Base-by-base conservation (phyloP, 2,113 vertebrate species). In the Thryonomys swinderianus region DNA sequence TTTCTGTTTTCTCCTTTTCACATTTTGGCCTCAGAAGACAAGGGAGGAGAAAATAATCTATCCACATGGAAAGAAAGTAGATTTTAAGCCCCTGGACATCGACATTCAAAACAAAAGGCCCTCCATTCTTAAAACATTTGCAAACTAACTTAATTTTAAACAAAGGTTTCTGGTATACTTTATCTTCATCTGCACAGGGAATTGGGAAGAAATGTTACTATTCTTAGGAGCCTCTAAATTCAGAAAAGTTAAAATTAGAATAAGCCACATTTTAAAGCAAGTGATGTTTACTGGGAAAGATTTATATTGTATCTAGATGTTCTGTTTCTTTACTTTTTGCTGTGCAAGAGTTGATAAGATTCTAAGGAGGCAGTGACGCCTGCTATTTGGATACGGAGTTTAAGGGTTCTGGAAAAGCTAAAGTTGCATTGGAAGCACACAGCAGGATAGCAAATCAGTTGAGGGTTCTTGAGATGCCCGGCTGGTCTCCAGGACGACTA, bases 391-490 rank as follows among this genome's bases (percentile, higher is more conserved):
- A 78, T 76, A 71, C 53, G 27, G 62, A 90, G 40, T 16, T 85
- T 40, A 27, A 20, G 14, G 14, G 76, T 57, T 34, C 81, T 66
- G 37, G 59, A 88, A 83, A 87, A 12, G 32, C n/a, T 48, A 1
- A 34, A 0, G 8, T 3, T 37, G 48, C 21, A 4, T 2, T 61
- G 62, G 71, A 74, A 40, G 53, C 42, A 0, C 0, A 7, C 9
- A 30, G 5, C 21, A 1, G 1, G 17, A 7, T 1, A 9, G 45
- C 16, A 21, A 66, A 32, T 51, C 71, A 2, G 32, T 0, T 0
- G 5, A 23, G 11, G n/a, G 25, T 6, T 32, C 27, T 16, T 51
- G 71, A 1, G 10, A 12, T 2, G n/a, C 4, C n/a, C 53, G 53
- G 53, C 53, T 4, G 23, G 25, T 69, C 78, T 32, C 0, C 3